These are phyloP conservation scores for Drosophila silvestris DNA, from an alignment of 2,888 invertebrate genomes.

Conservation along the genomic window DNA sequence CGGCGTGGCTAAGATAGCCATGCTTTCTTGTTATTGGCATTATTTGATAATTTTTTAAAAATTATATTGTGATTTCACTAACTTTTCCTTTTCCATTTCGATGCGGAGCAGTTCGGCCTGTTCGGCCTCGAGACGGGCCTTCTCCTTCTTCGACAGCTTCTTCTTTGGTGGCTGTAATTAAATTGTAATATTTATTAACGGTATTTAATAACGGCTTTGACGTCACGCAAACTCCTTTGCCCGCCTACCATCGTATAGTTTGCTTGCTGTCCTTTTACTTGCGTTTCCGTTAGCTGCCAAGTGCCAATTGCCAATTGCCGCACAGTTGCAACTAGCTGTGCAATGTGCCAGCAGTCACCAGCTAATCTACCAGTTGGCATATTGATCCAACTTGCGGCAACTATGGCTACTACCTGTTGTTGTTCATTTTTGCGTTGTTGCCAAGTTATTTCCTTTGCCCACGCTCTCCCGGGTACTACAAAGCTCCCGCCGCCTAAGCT, in stretches of 20 bases:
- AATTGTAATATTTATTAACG: slow-evolving; percentile 34
- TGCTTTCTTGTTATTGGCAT: background rate
- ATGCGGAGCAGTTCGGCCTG: slow-evolving; percentile 85
- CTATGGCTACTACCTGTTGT: slow-evolving; percentile 41
- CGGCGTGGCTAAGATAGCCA: background rate
- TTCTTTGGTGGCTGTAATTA: slow-evolving; percentile 83
- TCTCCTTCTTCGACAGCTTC: slow-evolving; percentile 86
- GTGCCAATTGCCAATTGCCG: slow-evolving; percentile 30
- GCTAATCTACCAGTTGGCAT: background rate
- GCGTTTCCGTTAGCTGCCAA: slow-evolving; percentile 31
- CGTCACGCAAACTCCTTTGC: background rate
- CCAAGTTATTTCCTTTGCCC: slow-evolving; percentile 44
- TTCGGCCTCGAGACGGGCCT: slow-evolving; percentile 84
- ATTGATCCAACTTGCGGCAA: slow-evolving; percentile 57
- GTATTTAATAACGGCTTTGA: slow-evolving; percentile 12
- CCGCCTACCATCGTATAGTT: slow-evolving; percentile 39
- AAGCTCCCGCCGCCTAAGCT: slow-evolving; percentile 31
- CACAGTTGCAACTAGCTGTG: slow-evolving; percentile 25
- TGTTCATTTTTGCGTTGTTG: slow-evolving; percentile 17
- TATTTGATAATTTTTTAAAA: background rate
- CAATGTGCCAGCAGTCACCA: slow-evolving; percentile 4
- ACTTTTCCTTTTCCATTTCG: slow-evolving; percentile 85
- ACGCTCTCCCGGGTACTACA: slow-evolving; percentile 32
- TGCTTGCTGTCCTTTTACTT: slow-evolving; percentile 19
- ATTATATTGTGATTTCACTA: slow-evolving; percentile 6